Base-by-base conservation (phyloP, 2,113 vertebrate species). In the Fregata magnificens region DNA sequence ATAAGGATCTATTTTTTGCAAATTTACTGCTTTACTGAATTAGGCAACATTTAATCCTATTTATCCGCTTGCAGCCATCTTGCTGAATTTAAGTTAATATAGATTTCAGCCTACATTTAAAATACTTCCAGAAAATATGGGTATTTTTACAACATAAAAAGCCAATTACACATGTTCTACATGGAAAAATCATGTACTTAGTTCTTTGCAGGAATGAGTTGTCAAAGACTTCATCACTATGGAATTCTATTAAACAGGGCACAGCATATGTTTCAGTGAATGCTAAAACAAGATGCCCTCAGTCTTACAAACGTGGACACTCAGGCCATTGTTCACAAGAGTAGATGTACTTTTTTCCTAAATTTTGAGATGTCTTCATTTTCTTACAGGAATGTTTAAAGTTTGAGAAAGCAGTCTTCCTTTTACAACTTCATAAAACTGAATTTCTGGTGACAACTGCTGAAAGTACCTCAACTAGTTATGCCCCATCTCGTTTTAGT, bases 401-500 rank as follows among this genome's bases (percentile, higher is more conserved):
- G 14, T 62, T 73, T 70, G 4, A 32, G 16, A 44, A 65, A 71
- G 5, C 0, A 0, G 9, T 25, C 40, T 73, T 67, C 5, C 47
- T 59, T 95, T 70, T 56, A 66, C 5, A 62, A 10, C 4, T 62
- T 69, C 13, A 21, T 79, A 81, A 81, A 49, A 62, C 8, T 29
- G 5, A 44, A 66, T 70, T 84, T 61, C 34, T 73, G 12, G 8
- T 58, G 38, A 25, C 8, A 45, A 25, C 13, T n/a, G 1, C 12
- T 84, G 44, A 67, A 80, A 80, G 31, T 24, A 69, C 5, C 17
- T 80, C 29, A 47, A 8, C 17, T 50, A 61, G 1, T 14, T 59
- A 16, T 25, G 70, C 8, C 3, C 1, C 0, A 1, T 47, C 29
- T 19, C 1, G 2, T 34, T 79, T 86, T 31, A 52, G 12, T 24